A percentile compares a stretch with the other conserved stretches of the same genome.
phyloP scores from a whole-genome alignment of 2,888 invertebrate genomes.

The Pyrrhosoma nymphula region DNA sequence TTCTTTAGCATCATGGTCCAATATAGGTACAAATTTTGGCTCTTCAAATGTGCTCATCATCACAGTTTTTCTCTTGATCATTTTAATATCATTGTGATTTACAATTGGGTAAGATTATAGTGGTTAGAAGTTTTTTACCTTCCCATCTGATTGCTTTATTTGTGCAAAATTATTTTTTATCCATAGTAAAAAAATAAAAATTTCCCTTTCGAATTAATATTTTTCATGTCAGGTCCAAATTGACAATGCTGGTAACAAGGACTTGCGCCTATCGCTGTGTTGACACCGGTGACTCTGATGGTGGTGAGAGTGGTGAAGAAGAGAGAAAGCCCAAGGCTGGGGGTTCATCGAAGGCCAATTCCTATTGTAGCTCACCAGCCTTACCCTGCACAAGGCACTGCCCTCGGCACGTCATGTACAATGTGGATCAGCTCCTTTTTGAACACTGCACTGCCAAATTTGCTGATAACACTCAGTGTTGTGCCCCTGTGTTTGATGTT shows the following conservation, averaged over 20 bases:
- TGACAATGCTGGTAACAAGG: slow-evolving; percentile 73
- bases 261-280: slow-evolving; percentile 73
- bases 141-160: too few relatives aligned
- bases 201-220: too few relatives aligned
- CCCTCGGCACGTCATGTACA: slow-evolving; percentile 90
- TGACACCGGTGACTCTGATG: slow-evolving; percentile 69
- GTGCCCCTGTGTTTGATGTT: slow-evolving; percentile 88
- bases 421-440: slow-evolving; percentile 90
- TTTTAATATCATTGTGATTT: too few relatives aligned
- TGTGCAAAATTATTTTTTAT: too few relatives aligned
- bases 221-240: slow-evolving; percentile 72
- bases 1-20: too few relatives aligned
- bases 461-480: slow-evolving; percentile 88
- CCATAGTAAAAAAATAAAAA: too few relatives aligned
- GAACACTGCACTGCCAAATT: slow-evolving; percentile 90
- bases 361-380: slow-evolving; percentile 78
- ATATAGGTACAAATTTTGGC: too few relatives aligned
- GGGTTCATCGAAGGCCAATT: neutral
- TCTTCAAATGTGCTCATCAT: too few relatives aligned
- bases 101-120: too few relatives aligned
- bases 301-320: slow-evolving; percentile 57
- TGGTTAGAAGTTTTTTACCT: too few relatives aligned
- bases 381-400: slow-evolving; percentile 91
- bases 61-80: too few relatives aligned
- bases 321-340: slow-evolving; percentile 15